phyloP scores from a whole-genome alignment of 1,140 invertebrate genomes.

The Heliconius nattereri region DNA sequence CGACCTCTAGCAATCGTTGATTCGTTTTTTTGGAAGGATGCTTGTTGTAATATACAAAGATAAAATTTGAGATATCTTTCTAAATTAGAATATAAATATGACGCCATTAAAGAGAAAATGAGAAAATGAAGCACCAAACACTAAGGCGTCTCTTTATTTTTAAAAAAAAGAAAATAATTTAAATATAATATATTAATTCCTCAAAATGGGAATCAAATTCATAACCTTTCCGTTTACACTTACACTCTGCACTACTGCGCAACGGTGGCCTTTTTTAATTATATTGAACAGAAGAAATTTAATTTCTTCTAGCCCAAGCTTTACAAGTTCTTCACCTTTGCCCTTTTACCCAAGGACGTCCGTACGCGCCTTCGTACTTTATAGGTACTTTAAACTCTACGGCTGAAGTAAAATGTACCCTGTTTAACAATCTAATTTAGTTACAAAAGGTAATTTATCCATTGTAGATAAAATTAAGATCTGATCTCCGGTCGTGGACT shows the following conservation, averaged over 20 bases:
- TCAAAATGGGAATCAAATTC: not conserved
- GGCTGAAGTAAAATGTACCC: not conserved
- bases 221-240: not conserved
- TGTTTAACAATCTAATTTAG: not conserved
- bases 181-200: no score
- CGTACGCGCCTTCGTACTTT: not conserved
- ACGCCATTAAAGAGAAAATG: not conserved
- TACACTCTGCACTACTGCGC: not conserved
- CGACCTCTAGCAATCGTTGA: not conserved
- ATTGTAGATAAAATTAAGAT: no score
- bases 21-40: not conserved
- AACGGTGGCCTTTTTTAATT: not conserved
- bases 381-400: not conserved
- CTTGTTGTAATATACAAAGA: not conserved
- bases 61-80: not conserved
- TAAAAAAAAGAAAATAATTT: no score
- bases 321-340: conserved; percentile 1
- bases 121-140: no score
- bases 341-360: conserved; percentile 1
- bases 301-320: not conserved
- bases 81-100: not conserved
- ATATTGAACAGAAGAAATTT: not conserved
- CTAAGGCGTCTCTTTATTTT: no score
- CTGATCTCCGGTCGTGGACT: no score
- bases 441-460: not conserved